A percentile compares a stretch with the other conserved stretches of the same genome.
These are phyloP conservation scores for Heliothis virescens DNA, from an alignment of 1,140 invertebrate genomes.

Conservation along the genomic window DNA sequence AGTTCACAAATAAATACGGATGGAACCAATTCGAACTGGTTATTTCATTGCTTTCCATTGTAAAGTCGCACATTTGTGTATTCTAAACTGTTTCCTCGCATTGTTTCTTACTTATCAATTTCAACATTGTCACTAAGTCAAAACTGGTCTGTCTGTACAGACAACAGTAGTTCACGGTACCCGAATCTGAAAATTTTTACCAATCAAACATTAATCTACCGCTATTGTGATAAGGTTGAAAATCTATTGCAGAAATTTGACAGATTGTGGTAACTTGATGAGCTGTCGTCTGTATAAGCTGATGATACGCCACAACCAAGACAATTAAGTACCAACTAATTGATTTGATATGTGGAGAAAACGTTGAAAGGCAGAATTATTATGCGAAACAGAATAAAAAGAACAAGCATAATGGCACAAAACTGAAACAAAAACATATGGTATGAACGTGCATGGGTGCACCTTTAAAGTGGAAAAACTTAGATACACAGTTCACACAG, in stretches of 20 bases:
- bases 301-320: not conserved
- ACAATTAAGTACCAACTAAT: not conserved
- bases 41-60: slow-evolving; percentile 4
- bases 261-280: too few species aligned
- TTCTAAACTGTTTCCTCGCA: slow-evolving; percentile 14
- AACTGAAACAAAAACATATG: not conserved
- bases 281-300: too few species aligned
- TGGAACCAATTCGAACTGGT: not conserved
- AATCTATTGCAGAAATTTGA: too few species aligned
- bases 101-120: slow-evolving; percentile 17
- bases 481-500: too few species aligned
- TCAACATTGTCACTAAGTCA: not conserved
- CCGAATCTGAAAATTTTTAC: too few species aligned
- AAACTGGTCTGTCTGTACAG: not conserved
- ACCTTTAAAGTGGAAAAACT: not conserved
- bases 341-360: not conserved
- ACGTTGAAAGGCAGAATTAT: not conserved
- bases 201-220: too few species aligned
- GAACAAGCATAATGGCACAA: not conserved
- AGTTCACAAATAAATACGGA: slow-evolving; percentile 12
- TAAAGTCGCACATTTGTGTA: slow-evolving; percentile 4
- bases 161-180: too few species aligned
- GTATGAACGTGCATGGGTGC: not conserved
- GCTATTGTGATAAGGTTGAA: too few species aligned
- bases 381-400: not conserved